Base-by-base conservation (phyloP, 2,113 vertebrate species). In the Centrocercus urophasianus region DNA sequence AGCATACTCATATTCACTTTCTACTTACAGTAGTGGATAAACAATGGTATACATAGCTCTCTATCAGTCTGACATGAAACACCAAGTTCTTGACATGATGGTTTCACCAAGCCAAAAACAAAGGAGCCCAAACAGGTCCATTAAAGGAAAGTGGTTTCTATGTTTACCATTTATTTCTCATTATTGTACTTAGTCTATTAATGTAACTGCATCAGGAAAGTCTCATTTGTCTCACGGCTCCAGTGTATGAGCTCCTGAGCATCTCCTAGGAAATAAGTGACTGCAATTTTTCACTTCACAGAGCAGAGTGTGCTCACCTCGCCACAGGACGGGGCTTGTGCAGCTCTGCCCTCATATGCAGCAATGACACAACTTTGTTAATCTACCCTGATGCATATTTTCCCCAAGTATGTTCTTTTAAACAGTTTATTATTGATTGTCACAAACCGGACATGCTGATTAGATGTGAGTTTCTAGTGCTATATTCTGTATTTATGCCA, bases 101-200 rank as follows among this genome's bases (percentile, higher is more conserved):
- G 61, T 84, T 96, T 96, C 86, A 80, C 90, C 75, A 88, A 95
- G 80, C 90, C 77, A 48, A 86, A 75, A 95, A 66, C 25, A 38
- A 81, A 97, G 93, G 59, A 90, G 89, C 57, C 83, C 72, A 95
- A 97, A 97, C 89, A 97, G 86, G 86, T 91, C 83, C 91, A 85
- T 95, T 95, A 95, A 93, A 93, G 93, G 86, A 94, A 92, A 95
- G 54, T 72, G 10, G 38, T 54, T 96, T 97, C 89, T 92, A 21
- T 94, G 60, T 90, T 84, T 80, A 87, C 89, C 5, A 63, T 97
- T 94, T 94, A 83, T 97, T 95, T 96, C 74, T 96, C 83, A 71
- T 96, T 93, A 90, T 59, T 94, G 66, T 71, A 45, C 30, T 79
- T 63, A 72, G 63, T 87, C 90, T 45, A n/a, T 52, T 81, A 88